Percentiles rank a stretch among this genome's conserved stretches.
Evolutionary conservation across 2,797 vertebrate genomes (phyloP).

Genomic region (Lateolabrax maculatus): DNA sequence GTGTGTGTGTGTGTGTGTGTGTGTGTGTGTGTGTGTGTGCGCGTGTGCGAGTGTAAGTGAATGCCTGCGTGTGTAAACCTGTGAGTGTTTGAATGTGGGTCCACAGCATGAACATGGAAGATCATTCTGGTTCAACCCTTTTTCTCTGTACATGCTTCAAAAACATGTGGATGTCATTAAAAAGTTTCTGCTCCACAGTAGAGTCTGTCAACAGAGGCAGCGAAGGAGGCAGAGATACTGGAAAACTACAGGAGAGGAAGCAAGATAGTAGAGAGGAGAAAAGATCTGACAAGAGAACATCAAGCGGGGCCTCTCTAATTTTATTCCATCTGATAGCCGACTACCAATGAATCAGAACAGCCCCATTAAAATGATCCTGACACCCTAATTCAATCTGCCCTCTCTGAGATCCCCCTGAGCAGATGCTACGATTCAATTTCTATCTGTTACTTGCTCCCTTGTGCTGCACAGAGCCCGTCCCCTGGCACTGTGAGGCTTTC

Average conservation of each 20-base stretch:
- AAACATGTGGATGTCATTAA: conserved; percentile 81
- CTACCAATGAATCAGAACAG: conserved; percentile 69
- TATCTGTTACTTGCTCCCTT: conserved; percentile 72
- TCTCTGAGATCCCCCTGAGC: conserved; percentile 74
- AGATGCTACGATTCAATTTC: conserved; percentile 81
- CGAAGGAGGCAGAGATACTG: conserved; percentile 38
- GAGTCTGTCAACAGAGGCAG: conserved; percentile 59
- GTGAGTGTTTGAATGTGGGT: conserved; percentile 26
- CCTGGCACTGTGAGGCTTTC: conserved; percentile 55
- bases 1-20: conserved; percentile 1
- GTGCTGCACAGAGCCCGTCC: conserved; percentile 59
- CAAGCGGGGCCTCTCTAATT: conserved; percentile 57
- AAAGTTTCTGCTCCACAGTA: conserved; percentile 71
- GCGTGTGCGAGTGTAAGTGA: not conserved
- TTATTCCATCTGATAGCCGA: conserved; percentile 72
- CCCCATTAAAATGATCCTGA: conserved; percentile 78
- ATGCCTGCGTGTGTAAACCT: conserved; percentile 39
- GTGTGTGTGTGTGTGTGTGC: not conserved
- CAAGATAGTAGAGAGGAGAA: conserved; percentile 23
- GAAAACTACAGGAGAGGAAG: conserved; percentile 43
- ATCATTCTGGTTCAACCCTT: conserved; percentile 39
- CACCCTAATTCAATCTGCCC: conserved; percentile 81
- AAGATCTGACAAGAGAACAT: conserved; percentile 60
- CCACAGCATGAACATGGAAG: conserved; percentile 28
- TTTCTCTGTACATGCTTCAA: conserved; percentile 48